Evolutionary conservation across 2,888 invertebrate genomes (phyloP), one percentile per base, ranked within the genome.

Genomic region (Meandrusa payeni): DNA sequence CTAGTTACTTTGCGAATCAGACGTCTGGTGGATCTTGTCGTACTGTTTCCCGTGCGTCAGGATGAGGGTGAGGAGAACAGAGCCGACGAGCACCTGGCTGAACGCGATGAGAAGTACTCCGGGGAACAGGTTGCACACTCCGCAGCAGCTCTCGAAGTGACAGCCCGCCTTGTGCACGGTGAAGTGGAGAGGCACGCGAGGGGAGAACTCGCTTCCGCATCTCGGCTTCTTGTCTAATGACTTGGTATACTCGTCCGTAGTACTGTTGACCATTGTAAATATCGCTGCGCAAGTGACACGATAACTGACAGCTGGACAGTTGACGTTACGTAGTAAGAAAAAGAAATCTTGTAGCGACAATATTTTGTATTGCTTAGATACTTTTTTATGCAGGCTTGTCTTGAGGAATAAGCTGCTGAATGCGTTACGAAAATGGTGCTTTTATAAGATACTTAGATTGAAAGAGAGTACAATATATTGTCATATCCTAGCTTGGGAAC

Each of bases 151-250:
- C 56, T 86, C 86, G 44, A 86, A 58, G 55, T 86, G 86, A 40
- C 69, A 79, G 6, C 85, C 85, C 2, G 61, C 69, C 46, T 80
- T 80, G 63, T 85, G 81, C 2, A 82, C 59, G 0, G 77, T 36
- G 39, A 83, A 86, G 48, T 85, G 85, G 0, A 76, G 48, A 0
- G 85, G 85, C 94, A 32, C 97, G 15, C 41, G 53, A 7, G 42
- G 40, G 0, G 69, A 62, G 28, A 69, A 67, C 1, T 60, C 55
- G 31, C 75, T 72, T 1, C 47, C 46, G 9, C 74, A 75, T 3
- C 71, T 61, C 0, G 59, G 49, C 17, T 60, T 48, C 37, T 71
- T 79, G 1, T 73, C 76, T 19, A 53, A 66, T 0, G 66, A 58
- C 37, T 64, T 71, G 0, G 67, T 58, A 19, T 52, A 59, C 0